Conservation (phyloP, 2,888 invertebrate genomes). For the Melinaea menophilus region DNA sequence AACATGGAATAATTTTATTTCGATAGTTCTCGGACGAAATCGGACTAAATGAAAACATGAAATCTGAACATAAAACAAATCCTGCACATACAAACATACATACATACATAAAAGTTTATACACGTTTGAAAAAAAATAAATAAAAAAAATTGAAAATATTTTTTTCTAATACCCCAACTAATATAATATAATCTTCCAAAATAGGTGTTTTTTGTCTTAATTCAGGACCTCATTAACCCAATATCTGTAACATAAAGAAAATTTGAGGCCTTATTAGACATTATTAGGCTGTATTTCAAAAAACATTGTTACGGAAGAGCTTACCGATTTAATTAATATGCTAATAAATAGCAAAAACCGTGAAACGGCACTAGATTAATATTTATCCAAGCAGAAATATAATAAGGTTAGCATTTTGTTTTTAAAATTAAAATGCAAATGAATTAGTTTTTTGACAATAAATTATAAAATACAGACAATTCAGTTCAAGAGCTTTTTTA, state of each 20-base stretch:
- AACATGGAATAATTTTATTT: too few species aligned
- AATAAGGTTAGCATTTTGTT: conserved; percentile 31
- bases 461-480: conserved; percentile 1
- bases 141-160: too few species aligned
- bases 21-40: too few species aligned
- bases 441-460: conserved; percentile 2
- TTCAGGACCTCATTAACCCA: neutral
- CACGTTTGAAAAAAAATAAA: too few species aligned
- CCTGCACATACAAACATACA: too few species aligned
- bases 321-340: conserved; percentile 40
- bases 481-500: too few species aligned
- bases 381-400: conserved; percentile 41
- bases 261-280: neutral
- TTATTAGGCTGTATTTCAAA: conserved; percentile 22
- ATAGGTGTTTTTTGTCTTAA: neutral
- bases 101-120: too few species aligned
- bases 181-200: too few species aligned
- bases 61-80: too few species aligned
- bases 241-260: neutral
- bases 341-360: conserved; percentile 34
- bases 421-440: conserved; percentile 11
- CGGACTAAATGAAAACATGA: too few species aligned
- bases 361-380: conserved; percentile 36
- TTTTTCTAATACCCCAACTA: too few species aligned
- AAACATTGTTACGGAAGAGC: conserved; percentile 21